These are phyloP conservation scores for Doryteuthis pealeii DNA, from an alignment of 1,140 invertebrate genomes.

Conservation along the genomic window DNA sequence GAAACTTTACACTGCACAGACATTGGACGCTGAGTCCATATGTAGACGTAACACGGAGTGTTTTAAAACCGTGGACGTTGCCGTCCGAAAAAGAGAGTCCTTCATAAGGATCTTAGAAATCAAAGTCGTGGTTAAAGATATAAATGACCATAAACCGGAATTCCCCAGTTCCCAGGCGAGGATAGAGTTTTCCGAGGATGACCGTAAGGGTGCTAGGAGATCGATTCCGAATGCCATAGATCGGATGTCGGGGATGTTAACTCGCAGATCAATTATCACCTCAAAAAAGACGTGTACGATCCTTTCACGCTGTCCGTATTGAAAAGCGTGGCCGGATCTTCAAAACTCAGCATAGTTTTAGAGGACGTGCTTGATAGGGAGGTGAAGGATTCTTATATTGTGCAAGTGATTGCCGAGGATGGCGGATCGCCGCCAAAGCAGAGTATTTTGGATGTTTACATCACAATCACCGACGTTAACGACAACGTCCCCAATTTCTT, in stretches of 20 bases:
- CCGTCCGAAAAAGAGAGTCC: neutral
- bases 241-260: too few species aligned
- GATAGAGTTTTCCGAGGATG: conserved; percentile 44
- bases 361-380: conserved; percentile 25
- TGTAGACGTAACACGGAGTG: neutral
- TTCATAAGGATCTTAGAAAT: neutral
- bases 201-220: conserved; percentile 34
- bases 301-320: too few species aligned
- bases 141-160: conserved; percentile 52
- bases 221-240: conserved; percentile 34
- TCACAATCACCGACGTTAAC: conserved; percentile 66
- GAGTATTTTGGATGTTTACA: conserved; percentile 32
- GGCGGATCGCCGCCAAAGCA: too few species aligned
- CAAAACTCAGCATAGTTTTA: conserved; percentile 33
- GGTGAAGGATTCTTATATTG: conserved; percentile 33
- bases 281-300: too few species aligned
- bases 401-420: conserved; percentile 34
- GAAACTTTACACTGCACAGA: neutral
- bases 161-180: conserved; percentile 36
- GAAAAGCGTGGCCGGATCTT: conserved; percentile 20
- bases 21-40: neutral
- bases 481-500: conserved; percentile 48
- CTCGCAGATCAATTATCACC: too few species aligned
- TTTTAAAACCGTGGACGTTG: neutral
- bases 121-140: conserved; percentile 34